Evolutionary conservation across 1,140 invertebrate genomes (phyloP).

Genomic region (Manduca sexta): DNA sequence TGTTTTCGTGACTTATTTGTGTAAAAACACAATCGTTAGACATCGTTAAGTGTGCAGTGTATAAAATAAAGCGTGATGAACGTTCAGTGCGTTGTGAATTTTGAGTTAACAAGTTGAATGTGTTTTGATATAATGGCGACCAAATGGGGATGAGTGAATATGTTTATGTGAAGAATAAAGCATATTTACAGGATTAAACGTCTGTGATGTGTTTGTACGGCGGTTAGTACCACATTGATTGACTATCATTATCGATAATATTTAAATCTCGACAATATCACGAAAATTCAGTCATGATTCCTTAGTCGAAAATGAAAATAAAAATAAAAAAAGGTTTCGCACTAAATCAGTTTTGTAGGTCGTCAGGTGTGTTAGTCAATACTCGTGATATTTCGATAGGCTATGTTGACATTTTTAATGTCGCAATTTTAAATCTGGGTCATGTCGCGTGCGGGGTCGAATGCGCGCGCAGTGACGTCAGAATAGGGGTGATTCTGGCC

Average conservation of each 20-base stretch:
- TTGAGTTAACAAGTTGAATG: constrained; percentile 33
- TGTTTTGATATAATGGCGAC: constrained; percentile 52
- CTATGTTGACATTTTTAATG: constrained; percentile 59
- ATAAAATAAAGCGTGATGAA: not conserved
- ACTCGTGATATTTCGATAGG: constrained; percentile 20
- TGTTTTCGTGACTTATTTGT: constrained; percentile 44
- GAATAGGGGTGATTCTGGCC: constrained; percentile 20
- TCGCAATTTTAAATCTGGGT: constrained; percentile 52
- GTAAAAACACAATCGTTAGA: constrained; percentile 26
- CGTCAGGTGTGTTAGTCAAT: constrained; percentile 35
- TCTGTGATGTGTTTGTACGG: constrained; percentile 41
- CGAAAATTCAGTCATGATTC: constrained; percentile 1
- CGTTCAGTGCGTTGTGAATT: constrained; percentile 26
- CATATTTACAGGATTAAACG: constrained; percentile 27
- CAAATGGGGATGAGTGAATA: constrained; percentile 18
- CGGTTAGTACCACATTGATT: constrained; percentile 33
- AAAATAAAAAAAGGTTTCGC: no score
- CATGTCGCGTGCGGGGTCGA: constrained; percentile 31
- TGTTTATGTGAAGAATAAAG: constrained; percentile 45
- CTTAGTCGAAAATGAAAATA: no score
- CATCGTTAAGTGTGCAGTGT: constrained; percentile 19
- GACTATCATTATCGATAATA: not conserved
- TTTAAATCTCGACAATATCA: no score
- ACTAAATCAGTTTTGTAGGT: constrained; percentile 29
- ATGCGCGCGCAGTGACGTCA: constrained; percentile 60